These are phyloP conservation scores for Bubo bubo DNA, from an alignment of 2,113 vertebrate genomes.

Conservation along the genomic window DNA sequence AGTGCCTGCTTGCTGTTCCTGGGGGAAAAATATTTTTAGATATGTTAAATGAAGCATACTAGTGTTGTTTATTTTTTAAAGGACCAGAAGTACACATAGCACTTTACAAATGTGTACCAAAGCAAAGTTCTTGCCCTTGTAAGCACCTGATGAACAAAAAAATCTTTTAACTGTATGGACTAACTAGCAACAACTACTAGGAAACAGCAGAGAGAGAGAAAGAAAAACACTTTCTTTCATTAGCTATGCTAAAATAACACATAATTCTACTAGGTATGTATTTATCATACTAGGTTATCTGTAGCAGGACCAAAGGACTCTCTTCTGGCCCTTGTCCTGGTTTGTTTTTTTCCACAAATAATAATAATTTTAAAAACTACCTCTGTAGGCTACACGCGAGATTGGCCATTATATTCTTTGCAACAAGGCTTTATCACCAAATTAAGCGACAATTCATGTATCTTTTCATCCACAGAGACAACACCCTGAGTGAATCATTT, in stretches of 20 bases:
- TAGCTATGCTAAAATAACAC: neutral
- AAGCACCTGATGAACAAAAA: neutral
- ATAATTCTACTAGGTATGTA: neutral
- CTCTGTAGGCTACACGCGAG: neutral
- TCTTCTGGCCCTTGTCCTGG: neutral
- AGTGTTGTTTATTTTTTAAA: conserved; percentile 41
- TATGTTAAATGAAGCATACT: conserved; percentile 35
- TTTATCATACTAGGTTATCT: neutral
- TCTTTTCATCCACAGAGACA: neutral
- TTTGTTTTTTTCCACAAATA: neutral
- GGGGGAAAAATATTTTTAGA: conserved; percentile 56
- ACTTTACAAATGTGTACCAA: neutral
- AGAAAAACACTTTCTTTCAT: neutral
- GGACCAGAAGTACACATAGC: neutral
- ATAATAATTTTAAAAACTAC: neutral
- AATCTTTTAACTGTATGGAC: neutral
- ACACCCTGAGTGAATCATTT: neutral
- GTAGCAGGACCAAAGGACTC: neutral
- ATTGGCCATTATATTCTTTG: neutral
- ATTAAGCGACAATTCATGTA: neutral
- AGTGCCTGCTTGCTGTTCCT: neutral
- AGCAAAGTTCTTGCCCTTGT: conserved; percentile 7
- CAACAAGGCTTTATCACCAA: neutral
- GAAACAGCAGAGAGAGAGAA: neutral
- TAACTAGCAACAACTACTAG: neutral